Percentiles rank a stretch among this genome's conserved stretches.
phyloP scores from a whole-genome alignment of 2,113 vertebrate species.

The Crotalus tigris region DNA sequence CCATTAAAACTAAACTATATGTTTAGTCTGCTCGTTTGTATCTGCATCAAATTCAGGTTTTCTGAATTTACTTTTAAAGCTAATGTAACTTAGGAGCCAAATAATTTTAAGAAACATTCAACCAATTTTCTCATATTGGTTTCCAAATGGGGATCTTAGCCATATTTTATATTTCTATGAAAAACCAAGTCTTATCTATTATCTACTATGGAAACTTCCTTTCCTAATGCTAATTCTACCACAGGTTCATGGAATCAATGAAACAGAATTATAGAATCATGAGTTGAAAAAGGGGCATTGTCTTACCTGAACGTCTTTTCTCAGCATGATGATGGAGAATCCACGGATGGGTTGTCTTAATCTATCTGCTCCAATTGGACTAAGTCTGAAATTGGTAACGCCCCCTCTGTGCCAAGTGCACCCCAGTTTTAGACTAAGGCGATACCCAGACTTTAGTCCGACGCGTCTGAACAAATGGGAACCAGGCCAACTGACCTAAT shows the following conservation, averaged over 20 bases:
- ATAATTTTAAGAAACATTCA: not conserved
- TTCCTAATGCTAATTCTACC: not conserved
- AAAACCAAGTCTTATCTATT: not conserved
- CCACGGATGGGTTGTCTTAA: too few species aligned
- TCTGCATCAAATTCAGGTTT: not conserved
- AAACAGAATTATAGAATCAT: not conserved
- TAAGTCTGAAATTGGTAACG: too few species aligned
- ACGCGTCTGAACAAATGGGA: too few species aligned
- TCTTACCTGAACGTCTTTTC: too few species aligned
- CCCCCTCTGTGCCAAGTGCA: too few species aligned
- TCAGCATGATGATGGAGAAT: too few species aligned
- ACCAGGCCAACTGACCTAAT: too few species aligned
- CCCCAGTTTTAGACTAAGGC: too few species aligned
- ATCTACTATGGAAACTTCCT: not conserved
- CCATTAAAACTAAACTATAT: not conserved
- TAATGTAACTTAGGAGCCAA: not conserved
- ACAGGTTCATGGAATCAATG: not conserved
- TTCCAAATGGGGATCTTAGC: not conserved
- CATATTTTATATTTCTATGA: not conserved
- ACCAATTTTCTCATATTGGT: not conserved
- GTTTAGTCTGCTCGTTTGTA: not conserved
- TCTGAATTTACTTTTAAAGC: not conserved
- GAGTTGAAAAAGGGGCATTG: too few species aligned
- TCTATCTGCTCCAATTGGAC: too few species aligned
- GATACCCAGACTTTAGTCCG: too few species aligned